Evolutionary conservation across 2,888 invertebrate species (phyloP), one percentile per base, ranked within the genome.

Genomic region (Campaea margaritaria): DNA sequence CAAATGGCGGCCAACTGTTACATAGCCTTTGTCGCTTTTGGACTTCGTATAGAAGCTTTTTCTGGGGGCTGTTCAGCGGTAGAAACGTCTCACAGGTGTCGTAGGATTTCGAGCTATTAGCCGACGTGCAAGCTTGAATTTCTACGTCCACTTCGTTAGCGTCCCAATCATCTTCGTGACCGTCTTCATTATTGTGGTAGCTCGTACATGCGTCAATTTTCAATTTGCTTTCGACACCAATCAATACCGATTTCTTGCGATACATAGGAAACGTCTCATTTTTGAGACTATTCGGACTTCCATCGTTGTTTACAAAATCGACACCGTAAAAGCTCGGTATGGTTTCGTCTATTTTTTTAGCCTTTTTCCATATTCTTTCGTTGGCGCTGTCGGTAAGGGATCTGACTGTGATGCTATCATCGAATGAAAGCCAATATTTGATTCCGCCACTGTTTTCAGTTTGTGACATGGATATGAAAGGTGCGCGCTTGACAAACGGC

Each of bases 381-480:
- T 34, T 38, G 0, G 50, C 36, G 15, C 49, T 46, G n/a, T 51
- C 54, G 11, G 41, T 36, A 4, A 47, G 43, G 10, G 49, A 27
- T 56, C 61, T 72, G 54, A 81, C 71, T 0, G 66, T 57, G 0
- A 70, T 1, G 52, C 74, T 79, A 12, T 90, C 87, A 42, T 92
- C 90, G 53, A 93, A 93, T 0, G 91, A 92, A 0, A 93, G 36
- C 93, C 93, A 93, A 44, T 89, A 93, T 65, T 91, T 93, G 0
- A 91, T 73, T 0, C 93, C 93, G 0, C 92, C 91, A 0, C 74
- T 79, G 39, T 89, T 83, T 45, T 79, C 83, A 0, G 81, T 89
- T 41, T 87, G 91, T 0, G 89, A 89, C 89, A 93, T 93, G 0
- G 91, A 76, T 28, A 91, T 78, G 0, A 92, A 81, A 0, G 86